phyloP scores from a whole-genome alignment of 2,113 vertebrate species.

The Ctenomys sociabilis region DNA sequence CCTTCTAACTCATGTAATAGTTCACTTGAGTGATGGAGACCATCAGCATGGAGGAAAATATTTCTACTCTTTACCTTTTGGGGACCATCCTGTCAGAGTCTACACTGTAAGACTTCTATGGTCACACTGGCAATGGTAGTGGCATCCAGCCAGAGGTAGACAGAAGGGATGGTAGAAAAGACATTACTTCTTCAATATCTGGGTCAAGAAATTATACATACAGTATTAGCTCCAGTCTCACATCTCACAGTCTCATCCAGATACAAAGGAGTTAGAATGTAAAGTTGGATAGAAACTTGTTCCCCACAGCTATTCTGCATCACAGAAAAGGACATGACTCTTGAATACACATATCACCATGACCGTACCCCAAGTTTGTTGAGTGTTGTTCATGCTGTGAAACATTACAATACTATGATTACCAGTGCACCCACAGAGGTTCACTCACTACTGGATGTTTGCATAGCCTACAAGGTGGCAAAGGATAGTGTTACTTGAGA shows the following conservation, averaged over 20 bases:
- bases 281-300: not conserved
- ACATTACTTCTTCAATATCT: constrained; percentile 9
- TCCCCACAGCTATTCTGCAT: not conserved
- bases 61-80: not conserved
- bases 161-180: not conserved
- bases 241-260: not conserved
- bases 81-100: not conserved
- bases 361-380: not conserved
- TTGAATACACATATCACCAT: not conserved
- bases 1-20: not conserved
- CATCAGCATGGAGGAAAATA: not conserved
- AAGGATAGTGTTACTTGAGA: not conserved
- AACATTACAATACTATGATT: not conserved
- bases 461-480: not conserved
- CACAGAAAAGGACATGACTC: not conserved
- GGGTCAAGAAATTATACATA: not conserved
- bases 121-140: not conserved
- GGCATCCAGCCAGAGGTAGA: not conserved
- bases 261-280: not conserved
- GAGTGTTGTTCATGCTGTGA: not conserved
- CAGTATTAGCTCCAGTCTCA: not conserved
- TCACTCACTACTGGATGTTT: not conserved
- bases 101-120: not conserved
- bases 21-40: not conserved
- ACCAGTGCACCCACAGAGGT: not conserved